Conservation (phyloP, 2,888 invertebrate genomes). For the Cryptus viduatorius region DNA sequence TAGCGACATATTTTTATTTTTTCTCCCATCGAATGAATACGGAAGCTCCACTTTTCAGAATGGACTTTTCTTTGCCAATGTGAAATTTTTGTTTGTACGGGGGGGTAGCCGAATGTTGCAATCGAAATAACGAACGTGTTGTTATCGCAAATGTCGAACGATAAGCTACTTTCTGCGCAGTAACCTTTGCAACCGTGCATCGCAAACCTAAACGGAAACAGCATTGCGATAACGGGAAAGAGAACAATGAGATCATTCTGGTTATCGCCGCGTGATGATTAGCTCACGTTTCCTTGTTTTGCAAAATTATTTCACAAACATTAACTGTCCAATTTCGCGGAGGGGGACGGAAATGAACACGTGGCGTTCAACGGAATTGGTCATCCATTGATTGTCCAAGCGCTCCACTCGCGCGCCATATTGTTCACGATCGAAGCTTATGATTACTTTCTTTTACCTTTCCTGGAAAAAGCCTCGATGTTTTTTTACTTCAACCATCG, state of each 20-base stretch:
- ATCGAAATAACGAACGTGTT: background rate
- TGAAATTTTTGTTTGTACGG: background rate
- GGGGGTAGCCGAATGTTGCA: background rate
- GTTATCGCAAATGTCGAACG: background rate
- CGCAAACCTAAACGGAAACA: background rate
- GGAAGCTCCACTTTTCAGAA: background rate
- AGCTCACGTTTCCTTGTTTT: slow-evolving; percentile 8
- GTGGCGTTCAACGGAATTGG: slow-evolving; percentile 76
- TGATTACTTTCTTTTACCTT: background rate
- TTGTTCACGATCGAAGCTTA: slow-evolving; percentile 53
- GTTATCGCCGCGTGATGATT: background rate
- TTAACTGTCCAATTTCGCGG: background rate
- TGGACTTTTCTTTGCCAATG: background rate
- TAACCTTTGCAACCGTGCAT: slow-evolving; percentile 40
- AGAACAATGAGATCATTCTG: background rate
- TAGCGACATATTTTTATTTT: background rate
- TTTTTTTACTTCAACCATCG: background rate
- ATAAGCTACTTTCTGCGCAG: slow-evolving; percentile 46
- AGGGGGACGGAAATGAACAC: slow-evolving; percentile 72
- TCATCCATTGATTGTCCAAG: slow-evolving; percentile 76
- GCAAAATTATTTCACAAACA: background rate
- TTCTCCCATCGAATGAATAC: background rate
- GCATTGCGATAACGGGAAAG: slow-evolving; percentile 9
- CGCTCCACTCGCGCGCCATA: slow-evolving; percentile 63
- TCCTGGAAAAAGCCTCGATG: background rate